Evolutionary conservation across 2,797 vertebrate genomes (phyloP).

Genomic region (Anas acuta): DNA sequence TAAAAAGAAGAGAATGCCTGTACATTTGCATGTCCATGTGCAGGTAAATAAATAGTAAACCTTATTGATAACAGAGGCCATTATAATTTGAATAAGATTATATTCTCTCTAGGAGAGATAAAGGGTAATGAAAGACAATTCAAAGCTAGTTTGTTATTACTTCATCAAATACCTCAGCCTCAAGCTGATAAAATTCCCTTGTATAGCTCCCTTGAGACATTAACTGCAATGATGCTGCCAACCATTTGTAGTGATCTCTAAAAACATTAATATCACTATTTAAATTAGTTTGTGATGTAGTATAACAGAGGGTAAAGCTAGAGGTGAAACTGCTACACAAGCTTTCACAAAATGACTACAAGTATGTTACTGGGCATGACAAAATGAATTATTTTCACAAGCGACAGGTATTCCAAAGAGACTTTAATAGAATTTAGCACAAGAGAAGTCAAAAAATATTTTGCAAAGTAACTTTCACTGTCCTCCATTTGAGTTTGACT

Average conservation of each 20-base stretch:
- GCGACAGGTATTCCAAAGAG: constrained; percentile 63
- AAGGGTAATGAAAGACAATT: constrained; percentile 84
- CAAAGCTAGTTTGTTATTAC: constrained; percentile 82
- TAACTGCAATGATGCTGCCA: constrained; percentile 69
- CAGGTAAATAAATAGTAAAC: constrained; percentile 83
- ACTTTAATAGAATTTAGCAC: constrained; percentile 36
- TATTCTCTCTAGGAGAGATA: constrained; percentile 82
- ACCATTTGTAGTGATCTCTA: constrained; percentile 77
- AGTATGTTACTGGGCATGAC: constrained; percentile 58
- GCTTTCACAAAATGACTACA: constrained; percentile 60
- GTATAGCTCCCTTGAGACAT: constrained; percentile 71
- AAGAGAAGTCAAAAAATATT: constrained; percentile 15
- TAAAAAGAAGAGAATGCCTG: constrained; percentile 66
- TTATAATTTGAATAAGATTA: constrained; percentile 86
- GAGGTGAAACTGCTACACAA: constrained; percentile 73
- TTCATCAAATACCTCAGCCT: constrained; percentile 81
- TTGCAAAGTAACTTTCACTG: constrained; percentile 2
- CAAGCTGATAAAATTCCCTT: constrained; percentile 79
- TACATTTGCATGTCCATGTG: constrained; percentile 74
- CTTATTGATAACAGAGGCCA: constrained; percentile 80
- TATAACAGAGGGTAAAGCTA: constrained; percentile 72
- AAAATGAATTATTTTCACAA: constrained; percentile 69
- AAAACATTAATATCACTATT: constrained; percentile 80
- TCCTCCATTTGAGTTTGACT: background rate
- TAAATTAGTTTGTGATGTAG: constrained; percentile 78